A percentile compares a stretch with the other conserved stretches of the same genome.
These are phyloP conservation scores for Pachyuromys duprasi DNA, from an alignment of 2,797 vertebrate species.

Conservation along the genomic window DNA sequence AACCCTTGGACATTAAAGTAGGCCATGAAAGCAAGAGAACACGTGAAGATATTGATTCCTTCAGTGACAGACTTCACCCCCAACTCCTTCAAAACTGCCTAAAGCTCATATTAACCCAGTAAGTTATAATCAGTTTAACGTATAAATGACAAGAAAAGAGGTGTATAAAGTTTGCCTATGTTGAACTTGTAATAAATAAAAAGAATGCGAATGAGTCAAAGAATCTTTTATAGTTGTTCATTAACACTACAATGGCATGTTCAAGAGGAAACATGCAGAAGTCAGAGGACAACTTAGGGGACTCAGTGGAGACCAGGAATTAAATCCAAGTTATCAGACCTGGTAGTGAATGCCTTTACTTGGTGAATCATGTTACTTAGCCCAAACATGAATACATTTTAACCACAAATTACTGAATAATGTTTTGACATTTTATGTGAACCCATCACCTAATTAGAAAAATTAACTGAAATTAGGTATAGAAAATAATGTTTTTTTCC, in stretches of 20 bases:
- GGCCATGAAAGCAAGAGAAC: background rate
- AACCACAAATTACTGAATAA: background rate
- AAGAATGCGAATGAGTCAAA: background rate
- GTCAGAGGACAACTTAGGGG: background rate
- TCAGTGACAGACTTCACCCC: background rate
- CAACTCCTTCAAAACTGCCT: background rate
- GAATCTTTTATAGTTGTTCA: background rate
- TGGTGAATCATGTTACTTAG: background rate
- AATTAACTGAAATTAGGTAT: background rate
- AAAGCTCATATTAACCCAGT: background rate
- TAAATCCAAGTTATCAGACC: background rate
- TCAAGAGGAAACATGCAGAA: background rate
- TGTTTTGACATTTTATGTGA: background rate
- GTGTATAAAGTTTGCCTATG: background rate
- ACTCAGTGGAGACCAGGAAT: background rate
- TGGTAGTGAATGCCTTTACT: background rate
- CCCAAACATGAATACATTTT: background rate
- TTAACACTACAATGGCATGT: too few species aligned
- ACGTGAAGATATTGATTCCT: background rate
- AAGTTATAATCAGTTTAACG: background rate
- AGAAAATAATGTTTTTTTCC: background rate
- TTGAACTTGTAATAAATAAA: background rate
- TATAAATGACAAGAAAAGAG: background rate
- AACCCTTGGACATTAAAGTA: background rate
- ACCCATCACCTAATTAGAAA: background rate